These are phyloP conservation scores for Habropoda laboriosa DNA, from an alignment of 1,140 invertebrate genomes.

Conservation along the genomic window DNA sequence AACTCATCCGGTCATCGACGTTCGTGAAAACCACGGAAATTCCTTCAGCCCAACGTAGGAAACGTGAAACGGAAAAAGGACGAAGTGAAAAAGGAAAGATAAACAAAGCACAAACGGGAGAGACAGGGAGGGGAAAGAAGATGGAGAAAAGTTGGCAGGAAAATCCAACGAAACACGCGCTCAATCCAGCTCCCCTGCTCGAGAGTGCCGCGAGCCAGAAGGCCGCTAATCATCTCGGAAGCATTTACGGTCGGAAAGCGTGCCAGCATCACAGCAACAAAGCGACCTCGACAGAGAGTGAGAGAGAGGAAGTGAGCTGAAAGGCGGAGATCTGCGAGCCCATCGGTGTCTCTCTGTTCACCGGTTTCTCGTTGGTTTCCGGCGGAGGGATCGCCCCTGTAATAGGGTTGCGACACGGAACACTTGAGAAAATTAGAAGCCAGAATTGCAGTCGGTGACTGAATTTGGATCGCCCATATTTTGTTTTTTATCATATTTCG, in stretches of 20 bases:
- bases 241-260: constrained; percentile 1
- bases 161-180: not conserved
- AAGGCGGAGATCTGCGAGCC: not conserved
- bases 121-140: not conserved
- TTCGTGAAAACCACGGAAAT: too few species aligned
- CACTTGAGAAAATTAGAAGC: constrained; percentile 18
- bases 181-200: not conserved
- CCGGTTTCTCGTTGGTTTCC: not conserved
- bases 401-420: constrained; percentile 4
- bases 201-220: too few species aligned
- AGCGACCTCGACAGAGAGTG: not conserved
- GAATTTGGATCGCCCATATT: constrained; percentile 13
- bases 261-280: not conserved
- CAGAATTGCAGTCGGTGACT: not conserved
- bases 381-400: not conserved
- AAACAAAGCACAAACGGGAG: too few species aligned
- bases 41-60: too few species aligned
- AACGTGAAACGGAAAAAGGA: too few species aligned
- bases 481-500: too few species aligned
- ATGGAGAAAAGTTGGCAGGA: not conserved
- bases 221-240: not conserved
- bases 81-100: too few species aligned
- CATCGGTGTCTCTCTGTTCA: constrained; percentile 4
- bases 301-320: not conserved
- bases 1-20: too few species aligned